Evolutionary conservation across 2,113 vertebrate genomes (phyloP), one percentile per base, ranked within the genome.

Genomic region (Strix uralensis): DNA sequence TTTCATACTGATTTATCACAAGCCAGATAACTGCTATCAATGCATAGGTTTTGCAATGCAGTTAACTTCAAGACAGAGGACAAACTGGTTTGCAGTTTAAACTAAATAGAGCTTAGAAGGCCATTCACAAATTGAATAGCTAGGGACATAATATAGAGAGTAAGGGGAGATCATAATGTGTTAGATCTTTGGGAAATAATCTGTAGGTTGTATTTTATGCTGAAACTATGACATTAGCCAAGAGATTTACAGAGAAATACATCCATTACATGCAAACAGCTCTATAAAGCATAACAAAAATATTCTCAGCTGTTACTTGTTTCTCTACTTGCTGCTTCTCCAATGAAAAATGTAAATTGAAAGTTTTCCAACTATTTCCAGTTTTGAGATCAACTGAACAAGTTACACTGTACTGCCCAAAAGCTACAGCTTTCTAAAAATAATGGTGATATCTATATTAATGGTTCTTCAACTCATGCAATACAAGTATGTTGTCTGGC

Each of bases 351-450:
- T 10, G 21, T 72, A 82, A 95, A 92, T 40, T 58, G 91, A 92
- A 90, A 94, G 36, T 83, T 89, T 95, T 96, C 74, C 34, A 94
- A 83, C 62, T 96, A 30, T 74, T 95, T 94, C 86, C 89, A 77
- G 63, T 73, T n/a, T n/a, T n/a, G n/a, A n/a, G n/a, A n/a, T n/a
- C n/a, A n/a, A n/a, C n/a, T n/a, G n/a, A n/a, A 80, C 75, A 83
- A 93, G 77, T 55, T 91, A 86, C 34, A 58, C 44, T 88, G 84
- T 88, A 83, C 88, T 78, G 54, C 44, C 65, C 69, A 27, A 82
- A 73, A 95, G 85, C 86, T 87, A 79, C 27, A 30, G 73, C 71
- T 89, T 96, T 96, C 88, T 96, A 97, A 97, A 95, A 96, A 95
- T 96, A 97, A 92, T 30, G 69, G 30, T 78, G 86, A 38, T 83